Evolutionary conservation across 2,797 vertebrate genomes (phyloP).

Genomic region (Pantherophis alleghaniensis): DNA sequence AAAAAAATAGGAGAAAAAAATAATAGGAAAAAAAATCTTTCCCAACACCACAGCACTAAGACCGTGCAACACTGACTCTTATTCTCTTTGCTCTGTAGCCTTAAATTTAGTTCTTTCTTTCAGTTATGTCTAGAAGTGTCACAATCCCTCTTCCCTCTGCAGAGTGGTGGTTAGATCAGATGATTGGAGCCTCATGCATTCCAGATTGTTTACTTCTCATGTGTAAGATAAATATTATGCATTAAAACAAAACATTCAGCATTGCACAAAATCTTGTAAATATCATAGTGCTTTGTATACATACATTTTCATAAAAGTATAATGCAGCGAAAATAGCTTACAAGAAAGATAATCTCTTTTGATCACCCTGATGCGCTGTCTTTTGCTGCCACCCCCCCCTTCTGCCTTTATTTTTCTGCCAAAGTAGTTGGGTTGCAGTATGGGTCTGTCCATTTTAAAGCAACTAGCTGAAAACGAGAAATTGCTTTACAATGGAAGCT

Average conservation of each 20-base stretch:
- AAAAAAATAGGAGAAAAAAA: not conserved
- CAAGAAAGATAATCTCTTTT: not conserved
- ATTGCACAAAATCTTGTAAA: not conserved
- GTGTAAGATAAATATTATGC: not conserved
- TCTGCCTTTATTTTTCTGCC: not conserved
- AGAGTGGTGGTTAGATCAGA: not conserved
- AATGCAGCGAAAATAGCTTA: not conserved
- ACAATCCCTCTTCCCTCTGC: not conserved
- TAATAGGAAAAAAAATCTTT: not conserved
- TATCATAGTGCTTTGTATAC: not conserved
- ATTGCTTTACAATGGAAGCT: not conserved
- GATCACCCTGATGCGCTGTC: not conserved
- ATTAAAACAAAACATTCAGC: not conserved
- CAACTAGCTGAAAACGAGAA: not conserved
- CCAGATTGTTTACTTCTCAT: not conserved
- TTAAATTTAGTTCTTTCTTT: not conserved
- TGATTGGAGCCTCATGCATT: not conserved
- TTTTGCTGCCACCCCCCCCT: not conserved
- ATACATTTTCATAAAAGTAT: not conserved
- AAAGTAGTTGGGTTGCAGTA: not conserved
- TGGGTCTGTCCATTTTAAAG: not conserved
- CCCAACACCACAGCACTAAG: not conserved
- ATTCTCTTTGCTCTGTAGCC: not conserved
- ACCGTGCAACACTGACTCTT: not conserved
- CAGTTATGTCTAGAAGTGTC: not conserved